Conservation (phyloP, 2,113 vertebrate genomes). For the Pangasianodon hypophthalmus region DNA sequence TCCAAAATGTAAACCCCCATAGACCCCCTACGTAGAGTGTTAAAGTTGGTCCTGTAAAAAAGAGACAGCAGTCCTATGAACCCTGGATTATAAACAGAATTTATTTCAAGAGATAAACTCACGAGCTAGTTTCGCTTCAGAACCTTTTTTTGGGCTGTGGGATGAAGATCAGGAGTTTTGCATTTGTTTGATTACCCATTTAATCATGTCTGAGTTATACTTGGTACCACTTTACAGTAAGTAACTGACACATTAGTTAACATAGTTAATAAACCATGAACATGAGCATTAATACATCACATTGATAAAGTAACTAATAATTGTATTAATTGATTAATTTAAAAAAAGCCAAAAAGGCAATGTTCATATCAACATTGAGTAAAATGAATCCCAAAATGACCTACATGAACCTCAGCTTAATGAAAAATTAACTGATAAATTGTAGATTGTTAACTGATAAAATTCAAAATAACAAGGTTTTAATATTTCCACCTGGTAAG, state of each 20-base stretch:
- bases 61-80: background rate
- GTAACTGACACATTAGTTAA: background rate
- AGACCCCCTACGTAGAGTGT: conserved; percentile 20
- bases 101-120: background rate
- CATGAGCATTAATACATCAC: background rate
- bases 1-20: background rate
- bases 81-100: background rate
- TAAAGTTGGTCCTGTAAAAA: background rate
- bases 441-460: too few species aligned
- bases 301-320: background rate
- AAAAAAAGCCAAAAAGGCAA: too few species aligned
- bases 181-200: background rate
- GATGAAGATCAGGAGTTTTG: background rate
- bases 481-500: too few species aligned
- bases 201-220: background rate
- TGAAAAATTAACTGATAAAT: too few species aligned
- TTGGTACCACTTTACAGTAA: background rate
- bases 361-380: too few species aligned
- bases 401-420: background rate
- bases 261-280: background rate
- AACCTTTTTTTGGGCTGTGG: background rate
- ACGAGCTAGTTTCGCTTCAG: background rate
- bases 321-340: background rate
- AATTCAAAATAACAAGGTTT: background rate
- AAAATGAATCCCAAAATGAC: background rate